Percentiles rank a stretch among this genome's conserved stretches.
These are phyloP conservation scores for Perccottus glenii DNA, from an alignment of 2,113 vertebrate species.

Conservation along the genomic window DNA sequence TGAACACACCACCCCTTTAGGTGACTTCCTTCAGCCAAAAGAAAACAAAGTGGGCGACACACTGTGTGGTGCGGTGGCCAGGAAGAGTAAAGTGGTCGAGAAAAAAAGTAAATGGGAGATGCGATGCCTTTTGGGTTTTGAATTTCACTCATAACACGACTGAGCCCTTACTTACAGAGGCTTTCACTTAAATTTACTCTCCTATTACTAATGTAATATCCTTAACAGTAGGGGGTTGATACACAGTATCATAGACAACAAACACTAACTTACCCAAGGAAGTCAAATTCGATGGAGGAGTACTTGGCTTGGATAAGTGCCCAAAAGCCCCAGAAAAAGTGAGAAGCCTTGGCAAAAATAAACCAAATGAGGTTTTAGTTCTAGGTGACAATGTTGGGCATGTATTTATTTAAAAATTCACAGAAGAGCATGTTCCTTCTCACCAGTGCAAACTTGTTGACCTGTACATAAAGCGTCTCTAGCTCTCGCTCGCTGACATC, in stretches of 20 bases:
- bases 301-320: constrained; percentile 95
- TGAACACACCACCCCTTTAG: too few species aligned
- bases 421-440: constrained; percentile 45
- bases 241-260: constrained; percentile 13
- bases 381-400: neutral
- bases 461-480: constrained; percentile 91
- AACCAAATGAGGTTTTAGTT: neutral
- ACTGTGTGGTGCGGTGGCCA: neutral
- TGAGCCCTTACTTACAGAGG: constrained; percentile 19
- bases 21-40: neutral
- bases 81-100: constrained; percentile 1
- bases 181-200: constrained; percentile 1
- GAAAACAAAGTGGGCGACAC: neutral
- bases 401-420: neutral
- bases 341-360: constrained; percentile 85
- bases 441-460: constrained; percentile 97
- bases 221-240: neutral
- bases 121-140: constrained; percentile 25
- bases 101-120: constrained; percentile 19
- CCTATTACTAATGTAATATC: constrained; percentile 1
- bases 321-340: constrained; percentile 98
- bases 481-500: constrained; percentile 85
- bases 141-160: constrained; percentile 39
- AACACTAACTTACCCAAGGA: constrained; percentile 84
- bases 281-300: constrained; percentile 95